Evolutionary conservation across 2,113 vertebrate genomes (phyloP).

Genomic region (Hydrolagus affinis): DNA sequence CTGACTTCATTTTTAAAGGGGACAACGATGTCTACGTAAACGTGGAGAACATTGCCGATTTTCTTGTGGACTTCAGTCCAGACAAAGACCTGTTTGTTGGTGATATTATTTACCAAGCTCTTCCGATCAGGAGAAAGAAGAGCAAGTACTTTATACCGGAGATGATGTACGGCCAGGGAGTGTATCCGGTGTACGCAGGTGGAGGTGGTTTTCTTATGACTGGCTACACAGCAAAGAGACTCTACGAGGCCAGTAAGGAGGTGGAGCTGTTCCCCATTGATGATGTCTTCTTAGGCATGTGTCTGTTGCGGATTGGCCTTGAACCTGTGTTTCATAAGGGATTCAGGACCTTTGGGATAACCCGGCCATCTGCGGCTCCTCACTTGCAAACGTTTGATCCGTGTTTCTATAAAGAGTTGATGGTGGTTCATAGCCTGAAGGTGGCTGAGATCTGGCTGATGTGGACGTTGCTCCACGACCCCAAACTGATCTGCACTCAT

Average conservation of each 20-base stretch:
- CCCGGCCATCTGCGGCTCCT: constrained; percentile 79
- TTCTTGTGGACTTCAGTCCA: constrained; percentile 57
- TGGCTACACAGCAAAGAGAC: constrained; percentile 64
- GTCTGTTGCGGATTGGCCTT: constrained; percentile 76
- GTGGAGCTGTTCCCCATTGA: constrained; percentile 96
- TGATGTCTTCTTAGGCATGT: constrained; percentile 94
- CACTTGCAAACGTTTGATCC: constrained; percentile 85
- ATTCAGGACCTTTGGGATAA: constrained; percentile 91
- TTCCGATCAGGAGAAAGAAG: constrained; percentile 67
- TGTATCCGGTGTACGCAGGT: constrained; percentile 81
- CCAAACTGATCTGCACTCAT: constrained; percentile 66
- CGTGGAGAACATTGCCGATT: constrained; percentile 80
- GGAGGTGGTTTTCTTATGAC: constrained; percentile 90
- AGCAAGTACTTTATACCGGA: constrained; percentile 92
- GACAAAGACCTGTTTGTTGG: constrained; percentile 74
- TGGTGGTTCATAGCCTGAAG: constrained; percentile 88
- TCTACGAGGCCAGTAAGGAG: constrained; percentile 70
- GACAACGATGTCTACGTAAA: constrained; percentile 90
- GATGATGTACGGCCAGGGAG: constrained; percentile 70
- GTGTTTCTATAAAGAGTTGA: constrained; percentile 88
- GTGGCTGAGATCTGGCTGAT: constrained; percentile 94
- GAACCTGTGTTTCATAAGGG: constrained; percentile 72
- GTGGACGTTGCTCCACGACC: constrained; percentile 85
- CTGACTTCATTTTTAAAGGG: constrained; percentile 87
- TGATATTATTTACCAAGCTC: constrained; percentile 83